Evolutionary conservation across 2,113 vertebrate genomes (phyloP).

Genomic region (Mixornis gularis): DNA sequence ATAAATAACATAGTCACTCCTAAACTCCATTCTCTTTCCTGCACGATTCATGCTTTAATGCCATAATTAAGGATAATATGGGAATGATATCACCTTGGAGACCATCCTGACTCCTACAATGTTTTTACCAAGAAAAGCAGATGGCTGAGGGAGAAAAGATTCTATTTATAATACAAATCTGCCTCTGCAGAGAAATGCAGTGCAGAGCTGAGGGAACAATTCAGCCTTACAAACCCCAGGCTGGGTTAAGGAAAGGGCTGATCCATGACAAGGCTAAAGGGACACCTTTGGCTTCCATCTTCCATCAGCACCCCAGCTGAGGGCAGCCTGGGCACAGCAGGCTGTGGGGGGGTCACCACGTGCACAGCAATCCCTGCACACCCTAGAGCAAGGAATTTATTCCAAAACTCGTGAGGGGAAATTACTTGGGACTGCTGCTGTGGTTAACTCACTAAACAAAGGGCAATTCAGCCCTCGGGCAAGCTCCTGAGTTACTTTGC

Average conservation of each 20-base stretch:
- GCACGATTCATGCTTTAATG: not conserved
- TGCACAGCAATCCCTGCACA: not conserved
- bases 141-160: not conserved
- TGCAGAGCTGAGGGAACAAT: not conserved
- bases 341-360: accelerated
- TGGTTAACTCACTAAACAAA: not conserved
- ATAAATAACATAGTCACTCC: not conserved
- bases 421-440: not conserved
- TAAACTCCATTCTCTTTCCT: not conserved
- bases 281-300: not conserved
- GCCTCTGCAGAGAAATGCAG: not conserved
- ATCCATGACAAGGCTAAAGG: not conserved
- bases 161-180: not conserved
- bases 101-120: not conserved
- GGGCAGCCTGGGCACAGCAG: not conserved
- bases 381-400: not conserved
- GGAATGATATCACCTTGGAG: constrained; percentile 9
- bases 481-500: not conserved
- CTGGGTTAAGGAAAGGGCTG: not conserved
- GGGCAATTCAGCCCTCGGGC: not conserved
- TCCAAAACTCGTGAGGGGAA: accelerated
- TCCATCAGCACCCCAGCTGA: not conserved
- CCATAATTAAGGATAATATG: not conserved
- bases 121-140: not conserved
- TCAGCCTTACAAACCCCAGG: not conserved